Evolutionary conservation across 2,888 invertebrate species (phyloP).

Genomic region (Alentia gelatinosa): DNA sequence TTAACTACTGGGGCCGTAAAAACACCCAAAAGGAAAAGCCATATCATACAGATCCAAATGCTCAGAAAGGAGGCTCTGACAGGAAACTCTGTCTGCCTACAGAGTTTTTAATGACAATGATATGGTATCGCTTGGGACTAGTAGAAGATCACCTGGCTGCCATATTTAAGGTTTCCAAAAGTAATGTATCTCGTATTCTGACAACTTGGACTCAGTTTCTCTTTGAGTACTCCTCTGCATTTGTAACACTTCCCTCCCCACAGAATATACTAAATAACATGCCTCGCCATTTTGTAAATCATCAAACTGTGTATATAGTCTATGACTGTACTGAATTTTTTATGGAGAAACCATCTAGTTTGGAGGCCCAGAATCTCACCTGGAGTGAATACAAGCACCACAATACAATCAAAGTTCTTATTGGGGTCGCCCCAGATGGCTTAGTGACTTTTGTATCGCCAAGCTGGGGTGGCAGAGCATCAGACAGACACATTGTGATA

Average conservation of each 20-base stretch:
- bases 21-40: neutral
- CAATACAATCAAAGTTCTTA: neutral
- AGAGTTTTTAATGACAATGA: slow-evolving; percentile 6
- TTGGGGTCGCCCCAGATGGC: slow-evolving; percentile 3
- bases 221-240: neutral
- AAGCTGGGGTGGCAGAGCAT: neutral
- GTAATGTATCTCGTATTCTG: neutral
- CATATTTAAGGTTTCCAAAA: neutral
- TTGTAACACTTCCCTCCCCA: neutral
- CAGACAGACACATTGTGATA: neutral
- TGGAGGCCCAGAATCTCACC: slow-evolving; percentile 3
- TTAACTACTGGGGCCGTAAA: neutral
- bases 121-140: slow-evolving; percentile 19
- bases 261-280: neutral
- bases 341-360: slow-evolving; percentile 4
- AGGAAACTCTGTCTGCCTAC: neutral
- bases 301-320: neutral
- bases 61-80: neutral
- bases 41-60: neutral
- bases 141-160: neutral
- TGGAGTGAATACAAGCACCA: slow-evolving; percentile 49
- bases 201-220: neutral
- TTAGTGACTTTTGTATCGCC: neutral
- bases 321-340: neutral
- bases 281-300: neutral